Evolutionary conservation across 2,113 vertebrate species (phyloP).

Genomic region (Megaleporinus macrocephalus): DNA sequence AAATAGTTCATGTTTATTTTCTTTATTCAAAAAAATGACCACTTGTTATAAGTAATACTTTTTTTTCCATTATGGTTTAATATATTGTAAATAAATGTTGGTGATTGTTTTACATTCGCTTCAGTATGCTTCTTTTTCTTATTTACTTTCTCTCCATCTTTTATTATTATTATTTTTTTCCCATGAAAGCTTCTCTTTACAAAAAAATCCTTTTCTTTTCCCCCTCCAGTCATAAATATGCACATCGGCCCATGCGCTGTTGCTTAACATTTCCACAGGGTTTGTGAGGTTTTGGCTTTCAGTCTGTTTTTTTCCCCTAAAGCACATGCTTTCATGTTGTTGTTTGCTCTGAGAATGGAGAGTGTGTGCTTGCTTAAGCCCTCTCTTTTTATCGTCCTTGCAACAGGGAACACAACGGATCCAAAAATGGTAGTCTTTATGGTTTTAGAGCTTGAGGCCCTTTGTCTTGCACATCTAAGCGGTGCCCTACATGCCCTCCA

Average conservation of each 20-base stretch:
- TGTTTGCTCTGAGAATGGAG: slow-evolving; percentile 24
- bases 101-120: slow-evolving; percentile 73
- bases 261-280: slow-evolving; percentile 22
- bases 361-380: slow-evolving; percentile 12
- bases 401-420: background rate
- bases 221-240: slow-evolving; percentile 3
- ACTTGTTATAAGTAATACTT: slow-evolving; percentile 75
- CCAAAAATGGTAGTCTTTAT: background rate
- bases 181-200: background rate
- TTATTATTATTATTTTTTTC: too few relatives aligned
- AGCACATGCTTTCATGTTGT: slow-evolving; percentile 21
- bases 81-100: slow-evolving; percentile 83
- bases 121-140: slow-evolving; percentile 39
- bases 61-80: slow-evolving; percentile 80
- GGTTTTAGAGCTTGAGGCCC: background rate
- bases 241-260: background rate
- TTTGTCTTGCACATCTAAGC: background rate
- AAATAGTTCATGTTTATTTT: slow-evolving; percentile 77
- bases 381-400: slow-evolving; percentile 10
- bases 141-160: slow-evolving; percentile 28
- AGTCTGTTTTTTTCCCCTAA: background rate
- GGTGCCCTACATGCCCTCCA: background rate
- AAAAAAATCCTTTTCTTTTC: background rate
- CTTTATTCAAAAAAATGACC: slow-evolving; percentile 77
- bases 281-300: background rate